Percentiles rank a stretch among this genome's conserved stretches.
phyloP scores from a whole-genome alignment of 2,113 vertebrate species.

The Scortum barcoo region DNA sequence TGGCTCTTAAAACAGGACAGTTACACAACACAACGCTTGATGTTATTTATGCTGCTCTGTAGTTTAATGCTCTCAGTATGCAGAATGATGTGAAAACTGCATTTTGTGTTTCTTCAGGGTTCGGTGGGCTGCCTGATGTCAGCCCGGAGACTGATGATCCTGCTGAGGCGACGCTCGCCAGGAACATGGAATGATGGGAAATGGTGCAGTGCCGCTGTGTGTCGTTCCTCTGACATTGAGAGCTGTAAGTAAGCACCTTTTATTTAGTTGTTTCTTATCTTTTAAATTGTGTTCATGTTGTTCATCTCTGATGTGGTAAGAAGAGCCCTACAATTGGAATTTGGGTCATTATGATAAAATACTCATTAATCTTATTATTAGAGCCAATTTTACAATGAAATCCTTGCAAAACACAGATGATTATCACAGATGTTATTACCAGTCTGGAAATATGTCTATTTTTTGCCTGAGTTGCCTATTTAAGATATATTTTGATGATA shows the following conservation, averaged over 20 bases:
- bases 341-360: background rate
- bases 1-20: background rate
- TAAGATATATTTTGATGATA: background rate
- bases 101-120: constrained; percentile 18
- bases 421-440: background rate
- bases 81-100: background rate
- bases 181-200: constrained; percentile 57
- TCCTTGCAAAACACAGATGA: background rate
- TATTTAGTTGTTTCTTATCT: background rate
- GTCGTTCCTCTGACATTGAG: constrained; percentile 21
- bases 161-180: constrained; percentile 40
- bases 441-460: background rate
- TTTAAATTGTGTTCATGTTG: background rate
- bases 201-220: constrained; percentile 60
- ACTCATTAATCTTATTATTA: background rate
- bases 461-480: background rate
- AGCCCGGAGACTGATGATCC: constrained; percentile 35
- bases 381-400: background rate
- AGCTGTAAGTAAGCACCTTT: constrained; percentile 7
- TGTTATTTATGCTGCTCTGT: background rate
- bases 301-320: background rate
- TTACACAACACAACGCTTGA: background rate
- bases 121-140: background rate
- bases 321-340: background rate
- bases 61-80: background rate